Evolutionary conservation across 2,113 vertebrate species (phyloP).

Genomic region (Girardinichthys multiradiatus): DNA sequence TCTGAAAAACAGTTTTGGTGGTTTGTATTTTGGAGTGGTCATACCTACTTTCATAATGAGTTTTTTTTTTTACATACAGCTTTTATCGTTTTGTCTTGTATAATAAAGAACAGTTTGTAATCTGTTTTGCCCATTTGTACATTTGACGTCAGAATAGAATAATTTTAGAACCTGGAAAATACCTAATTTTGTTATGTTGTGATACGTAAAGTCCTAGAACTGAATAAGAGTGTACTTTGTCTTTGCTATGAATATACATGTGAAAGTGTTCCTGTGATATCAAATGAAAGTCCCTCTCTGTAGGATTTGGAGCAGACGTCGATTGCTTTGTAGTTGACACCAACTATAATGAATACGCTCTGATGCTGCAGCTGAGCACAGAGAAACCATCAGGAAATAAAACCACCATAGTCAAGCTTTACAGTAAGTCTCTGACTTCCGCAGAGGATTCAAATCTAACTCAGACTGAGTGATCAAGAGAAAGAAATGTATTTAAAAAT

Average conservation of each 20-base stretch:
- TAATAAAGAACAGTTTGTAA: background rate
- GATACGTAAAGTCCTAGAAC: background rate
- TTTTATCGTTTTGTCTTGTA: background rate
- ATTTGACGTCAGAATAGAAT: background rate
- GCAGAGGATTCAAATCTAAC: background rate
- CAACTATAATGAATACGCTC: conserved; percentile 86
- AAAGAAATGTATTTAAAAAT: too few relatives aligned
- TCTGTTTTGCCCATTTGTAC: background rate
- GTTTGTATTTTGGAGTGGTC: background rate
- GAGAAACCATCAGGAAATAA: conserved; percentile 67
- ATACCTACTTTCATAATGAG: background rate
- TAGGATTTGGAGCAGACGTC: conserved; percentile 82
- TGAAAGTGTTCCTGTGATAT: background rate
- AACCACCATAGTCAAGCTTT: conserved; percentile 82
- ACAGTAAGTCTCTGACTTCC: conserved; percentile 73
- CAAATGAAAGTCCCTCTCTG: background rate
- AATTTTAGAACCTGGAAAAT: background rate
- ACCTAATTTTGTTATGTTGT: background rate
- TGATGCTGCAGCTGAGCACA: conserved; percentile 81
- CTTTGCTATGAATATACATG: background rate
- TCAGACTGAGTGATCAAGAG: background rate
- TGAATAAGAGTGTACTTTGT: background rate
- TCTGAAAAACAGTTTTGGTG: background rate
- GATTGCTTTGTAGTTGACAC: conserved; percentile 83
- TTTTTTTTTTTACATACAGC: background rate